Evolutionary conservation across 92 coral and sea anemone species (phyloP), one percentile per base, ranked within the genome.

Genomic region (Palythoa heliodiscus): DNA sequence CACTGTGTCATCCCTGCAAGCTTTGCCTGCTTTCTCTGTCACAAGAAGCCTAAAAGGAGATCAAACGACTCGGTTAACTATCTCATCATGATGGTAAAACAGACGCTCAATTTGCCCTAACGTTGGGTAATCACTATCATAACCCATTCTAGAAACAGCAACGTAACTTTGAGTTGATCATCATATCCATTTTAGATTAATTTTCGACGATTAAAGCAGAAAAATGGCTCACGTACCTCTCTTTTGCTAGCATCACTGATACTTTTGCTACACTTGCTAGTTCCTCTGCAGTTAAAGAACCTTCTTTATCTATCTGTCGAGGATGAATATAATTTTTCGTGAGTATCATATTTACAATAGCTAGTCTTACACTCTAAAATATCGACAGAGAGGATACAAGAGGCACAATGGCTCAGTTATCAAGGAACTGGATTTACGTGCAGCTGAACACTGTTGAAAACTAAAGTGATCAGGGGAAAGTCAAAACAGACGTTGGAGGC

Each of bases 21-120:
- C 98, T 69, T 97, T 91, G 94, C 99, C 99, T 37, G 97, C 98
- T 77, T 97, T 94, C 91, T 97, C 99, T 16, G 99, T 97, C 35
- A 97, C 99, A 29, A 95, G 83, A 22, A 97, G 87, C 84, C 98
- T 96, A 74, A 12, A 63, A 23, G 70, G 38, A 70, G 50, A 82
- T 29, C 35, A 75, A 50, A 1, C 64, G 29, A 71, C 16, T 68
- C 25, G 9, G 22, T 68, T 15, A 68, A 14, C 11, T 11, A 23
- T 2, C 11, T n/a, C n/a, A n/a, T n/a, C n/a, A n/a, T n/a, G 70
- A 7, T 11, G 1, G 8, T 10, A 22, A 67, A 15, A 9, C 14
- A 25, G 35, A 64, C 11, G 20, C 6, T 15, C 20, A 5, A 63
- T 63, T n/a, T 19, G 11, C 7, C 9, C 69, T 1, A 9, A n/a